Conservation (phyloP, 2,113 vertebrate genomes). For the Sus scrofa region DNA sequence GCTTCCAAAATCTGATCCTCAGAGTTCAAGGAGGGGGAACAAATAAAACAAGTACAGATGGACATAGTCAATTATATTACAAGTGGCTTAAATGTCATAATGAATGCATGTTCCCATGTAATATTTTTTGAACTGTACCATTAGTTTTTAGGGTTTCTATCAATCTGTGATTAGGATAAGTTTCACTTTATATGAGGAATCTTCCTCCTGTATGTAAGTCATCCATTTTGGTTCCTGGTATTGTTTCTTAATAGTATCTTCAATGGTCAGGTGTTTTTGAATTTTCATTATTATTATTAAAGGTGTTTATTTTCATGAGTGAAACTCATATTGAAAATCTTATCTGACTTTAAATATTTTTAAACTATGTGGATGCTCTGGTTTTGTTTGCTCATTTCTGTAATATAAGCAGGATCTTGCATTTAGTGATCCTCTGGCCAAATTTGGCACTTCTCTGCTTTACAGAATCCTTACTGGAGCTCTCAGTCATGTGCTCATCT, state of each 20-base stretch:
- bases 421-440: neutral
- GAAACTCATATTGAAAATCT: neutral
- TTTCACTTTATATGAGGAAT: neutral
- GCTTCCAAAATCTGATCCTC: neutral
- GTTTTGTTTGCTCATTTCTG: neutral
- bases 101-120: neutral
- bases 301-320: neutral
- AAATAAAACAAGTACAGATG: neutral
- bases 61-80: neutral
- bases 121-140: neutral
- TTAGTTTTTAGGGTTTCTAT: neutral
- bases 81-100: neutral
- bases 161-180: neutral
- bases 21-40: neutral
- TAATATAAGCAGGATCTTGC: neutral
- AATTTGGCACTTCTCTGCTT: neutral
- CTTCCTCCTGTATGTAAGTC: neutral
- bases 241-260: neutral
- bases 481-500: neutral
- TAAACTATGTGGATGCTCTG: neutral
- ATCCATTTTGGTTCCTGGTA: neutral
- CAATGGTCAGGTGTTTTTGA: neutral
- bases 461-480: neutral
- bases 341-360: constrained; percentile 33
- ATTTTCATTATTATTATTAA: neutral